A percentile compares a stretch with the other conserved stretches of the same genome.
Conservation (phyloP, 1,140 invertebrate species). For the Orchestia grillus region DNA sequence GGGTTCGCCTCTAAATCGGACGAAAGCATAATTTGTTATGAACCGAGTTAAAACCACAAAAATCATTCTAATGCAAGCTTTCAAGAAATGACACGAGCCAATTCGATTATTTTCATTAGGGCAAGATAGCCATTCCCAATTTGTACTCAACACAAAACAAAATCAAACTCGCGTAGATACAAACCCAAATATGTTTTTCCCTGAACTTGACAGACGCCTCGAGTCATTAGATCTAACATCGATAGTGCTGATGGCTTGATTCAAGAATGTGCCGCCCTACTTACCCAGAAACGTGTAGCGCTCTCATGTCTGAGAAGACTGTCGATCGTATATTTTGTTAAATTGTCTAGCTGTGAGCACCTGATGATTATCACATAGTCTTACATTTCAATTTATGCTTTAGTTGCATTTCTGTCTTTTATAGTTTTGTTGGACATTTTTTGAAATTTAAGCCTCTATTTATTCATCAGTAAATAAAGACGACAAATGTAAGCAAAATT, state of each 20-base stretch:
- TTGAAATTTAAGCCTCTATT: slow-evolving; percentile 37
- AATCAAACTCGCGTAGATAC: background rate
- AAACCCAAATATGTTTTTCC: background rate
- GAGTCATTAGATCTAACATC: background rate
- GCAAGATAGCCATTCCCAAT: too few relatives aligned
- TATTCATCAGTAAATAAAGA: slow-evolving; percentile 46
- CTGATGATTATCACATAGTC: slow-evolving; percentile 16
- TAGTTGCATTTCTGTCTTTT: background rate
- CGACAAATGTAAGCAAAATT: background rate
- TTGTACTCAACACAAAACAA: background rate
- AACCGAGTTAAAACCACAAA: too few relatives aligned
- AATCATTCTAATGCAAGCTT: too few relatives aligned
- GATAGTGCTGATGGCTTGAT: background rate
- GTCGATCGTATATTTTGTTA: background rate
- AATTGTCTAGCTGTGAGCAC: slow-evolving; percentile 29
- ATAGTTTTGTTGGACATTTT: slow-evolving; percentile 27
- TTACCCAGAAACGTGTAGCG: background rate
- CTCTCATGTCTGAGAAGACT: background rate
- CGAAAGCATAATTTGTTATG: too few relatives aligned
- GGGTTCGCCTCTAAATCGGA: too few relatives aligned
- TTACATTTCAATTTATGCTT: background rate
- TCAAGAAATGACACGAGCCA: too few relatives aligned
- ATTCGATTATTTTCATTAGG: too few relatives aligned
- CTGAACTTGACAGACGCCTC: background rate
- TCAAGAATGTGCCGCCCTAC: background rate